Percentiles rank a stretch among this genome's conserved stretches.
Evolutionary conservation across 2,888 invertebrate species (phyloP).

Genomic region (Pantelozetes paolii): DNA sequence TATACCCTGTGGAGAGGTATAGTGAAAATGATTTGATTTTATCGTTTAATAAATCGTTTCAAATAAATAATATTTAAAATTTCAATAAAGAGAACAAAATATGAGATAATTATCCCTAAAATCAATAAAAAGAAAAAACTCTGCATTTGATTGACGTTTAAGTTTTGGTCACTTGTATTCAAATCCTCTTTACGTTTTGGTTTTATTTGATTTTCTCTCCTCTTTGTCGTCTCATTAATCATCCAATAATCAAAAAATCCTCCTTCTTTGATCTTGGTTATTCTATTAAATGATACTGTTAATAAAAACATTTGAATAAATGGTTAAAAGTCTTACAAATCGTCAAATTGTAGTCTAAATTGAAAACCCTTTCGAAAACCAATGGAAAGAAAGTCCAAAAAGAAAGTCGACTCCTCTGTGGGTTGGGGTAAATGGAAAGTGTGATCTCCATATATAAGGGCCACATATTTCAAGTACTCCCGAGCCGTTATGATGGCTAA

Average conservation of each 20-base stretch:
- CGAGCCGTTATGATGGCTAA: slow-evolving; percentile 2
- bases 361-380: slow-evolving; percentile 9
- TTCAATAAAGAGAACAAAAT: not conserved
- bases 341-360: slow-evolving; percentile 1
- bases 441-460: slow-evolving; percentile 25
- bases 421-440: slow-evolving; percentile 43
- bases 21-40: too few species aligned
- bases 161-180: not conserved
- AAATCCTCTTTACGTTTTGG: not conserved
- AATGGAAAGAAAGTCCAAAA: slow-evolving; percentile 17
- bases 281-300: not conserved
- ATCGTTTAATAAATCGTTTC: too few species aligned
- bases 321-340: not conserved
- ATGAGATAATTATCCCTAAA: slow-evolving; percentile 10
- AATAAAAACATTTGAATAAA: not conserved
- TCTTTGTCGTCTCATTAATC: not conserved
- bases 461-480: not conserved
- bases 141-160: slow-evolving; percentile 22
- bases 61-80: not conserved
- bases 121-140: slow-evolving; percentile 28
- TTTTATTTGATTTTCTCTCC: not conserved
- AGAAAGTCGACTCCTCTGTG: slow-evolving; percentile 7
- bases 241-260: slow-evolving; percentile 35
- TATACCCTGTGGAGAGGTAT: too few species aligned
- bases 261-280: not conserved